Evolutionary conservation across 53 echinoderm and acorn worm species (phyloP).

Genomic region (Temnopleurus reevesii): DNA sequence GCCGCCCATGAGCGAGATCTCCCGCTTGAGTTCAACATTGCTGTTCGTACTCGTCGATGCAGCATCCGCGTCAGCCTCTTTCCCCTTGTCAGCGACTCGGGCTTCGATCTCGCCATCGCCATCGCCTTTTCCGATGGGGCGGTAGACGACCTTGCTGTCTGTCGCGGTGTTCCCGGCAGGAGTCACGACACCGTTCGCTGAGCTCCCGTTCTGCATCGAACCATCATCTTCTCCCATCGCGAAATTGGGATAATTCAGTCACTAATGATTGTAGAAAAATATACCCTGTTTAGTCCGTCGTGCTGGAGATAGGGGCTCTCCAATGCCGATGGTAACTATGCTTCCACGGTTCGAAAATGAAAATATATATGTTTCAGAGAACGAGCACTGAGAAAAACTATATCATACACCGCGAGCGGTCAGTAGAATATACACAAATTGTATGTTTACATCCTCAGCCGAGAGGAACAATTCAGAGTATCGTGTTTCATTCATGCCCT

Average conservation of each 20-base stretch:
- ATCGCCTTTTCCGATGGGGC: neutral
- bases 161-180: neutral
- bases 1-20: conserved; percentile 74
- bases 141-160: conserved; percentile 34
- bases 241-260: neutral
- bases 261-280: neutral
- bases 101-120: conserved; percentile 29
- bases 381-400: too few species aligned
- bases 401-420: too few species aligned
- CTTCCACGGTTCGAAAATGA: too few species aligned
- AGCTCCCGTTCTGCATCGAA: neutral
- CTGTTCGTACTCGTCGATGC: neutral
- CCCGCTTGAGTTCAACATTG: conserved; percentile 68
- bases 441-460: too few species aligned
- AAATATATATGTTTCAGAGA: too few species aligned
- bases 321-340: too few species aligned
- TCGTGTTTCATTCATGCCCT: too few species aligned
- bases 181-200: neutral
- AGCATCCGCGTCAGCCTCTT: neutral
- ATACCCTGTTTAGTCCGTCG: conserved; percentile 8
- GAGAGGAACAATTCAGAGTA: too few species aligned
- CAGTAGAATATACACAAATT: too few species aligned
- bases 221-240: neutral
- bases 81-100: conserved; percentile 36
- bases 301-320: too few species aligned